phyloP scores from a whole-genome alignment of 2,113 vertebrate species.

The Lamprotornis superbus region DNA sequence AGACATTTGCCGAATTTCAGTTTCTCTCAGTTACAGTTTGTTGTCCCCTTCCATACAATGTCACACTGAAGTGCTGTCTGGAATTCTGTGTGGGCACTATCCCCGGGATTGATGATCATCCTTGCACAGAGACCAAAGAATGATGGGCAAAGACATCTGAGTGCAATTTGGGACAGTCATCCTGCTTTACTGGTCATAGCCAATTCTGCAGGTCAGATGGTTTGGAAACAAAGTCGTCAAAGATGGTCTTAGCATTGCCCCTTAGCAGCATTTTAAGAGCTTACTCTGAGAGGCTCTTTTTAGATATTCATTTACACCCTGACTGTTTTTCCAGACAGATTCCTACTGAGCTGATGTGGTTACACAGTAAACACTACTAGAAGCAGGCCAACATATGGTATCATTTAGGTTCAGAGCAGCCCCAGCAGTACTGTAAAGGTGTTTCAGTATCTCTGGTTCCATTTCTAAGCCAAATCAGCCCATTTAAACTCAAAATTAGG shows the following conservation, averaged over 20 bases:
- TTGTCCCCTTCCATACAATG: neutral
- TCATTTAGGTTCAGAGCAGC: neutral
- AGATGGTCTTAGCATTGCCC: neutral
- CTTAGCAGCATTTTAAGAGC: neutral
- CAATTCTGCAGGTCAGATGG: neutral
- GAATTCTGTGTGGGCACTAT: neutral
- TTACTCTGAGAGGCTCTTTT: neutral
- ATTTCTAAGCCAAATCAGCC: neutral
- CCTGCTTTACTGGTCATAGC: neutral
- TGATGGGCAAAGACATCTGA: neutral
- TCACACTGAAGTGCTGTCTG: neutral
- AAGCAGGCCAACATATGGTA: constrained; percentile 38
- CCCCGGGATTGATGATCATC: neutral
- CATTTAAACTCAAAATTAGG: neutral
- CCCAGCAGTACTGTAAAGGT: neutral
- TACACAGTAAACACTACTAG: neutral
- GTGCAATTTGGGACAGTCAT: neutral
- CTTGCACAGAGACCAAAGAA: neutral
- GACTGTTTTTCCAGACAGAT: constrained; percentile 40
- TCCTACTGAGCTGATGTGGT: neutral
- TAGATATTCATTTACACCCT: constrained; percentile 28
- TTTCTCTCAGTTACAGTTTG: fast-evolving
- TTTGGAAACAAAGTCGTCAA: neutral
- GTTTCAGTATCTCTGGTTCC: neutral
- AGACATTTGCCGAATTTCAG: neutral